Evolutionary conservation across 2,797 vertebrate species (phyloP), one percentile per base, ranked within the genome.

Genomic region (Podarcis siculus): DNA sequence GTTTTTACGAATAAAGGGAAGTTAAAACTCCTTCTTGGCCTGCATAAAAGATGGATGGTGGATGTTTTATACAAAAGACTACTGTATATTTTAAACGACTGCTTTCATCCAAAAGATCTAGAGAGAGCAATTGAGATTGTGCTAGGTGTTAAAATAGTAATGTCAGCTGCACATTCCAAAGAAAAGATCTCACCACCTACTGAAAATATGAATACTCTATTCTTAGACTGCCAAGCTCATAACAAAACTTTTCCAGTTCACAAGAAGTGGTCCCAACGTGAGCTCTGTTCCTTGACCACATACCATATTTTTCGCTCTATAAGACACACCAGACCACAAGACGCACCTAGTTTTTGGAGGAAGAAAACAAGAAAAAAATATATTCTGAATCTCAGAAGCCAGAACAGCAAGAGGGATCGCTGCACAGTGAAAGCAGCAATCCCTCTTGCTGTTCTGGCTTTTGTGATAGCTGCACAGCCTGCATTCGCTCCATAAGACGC

Each of bases 51-150:
- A 83, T 39, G 45, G 91, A 81, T 9, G 85, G 71, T 66, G 49
- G 13, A 92, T 37, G 9, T 87, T 95, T 95, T 77, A 2, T 66
- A 61, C 17, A 85, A 83, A 39, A n/a, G 4, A 37, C n/a, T 30
- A n/a, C 25, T 80, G 7, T 80, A 64, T 79, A n/a, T 75, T 85
- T 73, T 73, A 69, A 32, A 78, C 82, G 27, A 27, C 7, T 91
- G 90, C 83, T 82, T 93, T 83, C 49, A 45, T 87, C 69, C 77
- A 87, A 37, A 92, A 93, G 83, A 92, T 89, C 85, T 64, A 83
- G 86, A 83, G 79, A 86, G 79, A 86, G 13, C 75, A 92, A 85
- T 17, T 75, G 77, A 64, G 37, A 85, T 45, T 27, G 58, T 90
- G 35, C 89, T 39, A 83, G 75, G 17, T 82, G 58, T 55, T 87